Evolutionary conservation across 2,888 invertebrate species (phyloP).

Genomic region (Macaria notata): DNA sequence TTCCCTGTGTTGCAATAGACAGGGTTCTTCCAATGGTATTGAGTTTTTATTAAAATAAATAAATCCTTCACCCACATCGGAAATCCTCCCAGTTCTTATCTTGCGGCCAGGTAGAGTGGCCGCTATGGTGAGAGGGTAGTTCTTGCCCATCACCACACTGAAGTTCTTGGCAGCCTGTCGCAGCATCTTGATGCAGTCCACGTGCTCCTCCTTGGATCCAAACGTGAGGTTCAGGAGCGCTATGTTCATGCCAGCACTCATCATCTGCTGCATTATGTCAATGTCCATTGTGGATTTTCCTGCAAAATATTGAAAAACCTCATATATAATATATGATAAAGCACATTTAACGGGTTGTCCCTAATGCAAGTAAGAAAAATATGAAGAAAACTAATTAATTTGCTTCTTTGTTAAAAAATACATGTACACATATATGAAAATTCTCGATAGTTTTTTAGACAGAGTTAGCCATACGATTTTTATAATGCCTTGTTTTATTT

Average conservation of each 20-base stretch:
- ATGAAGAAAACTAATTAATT: too few species aligned
- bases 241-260: slow-evolving; percentile 79
- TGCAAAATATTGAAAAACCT: slow-evolving; percentile 24
- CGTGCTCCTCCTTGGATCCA: slow-evolving; percentile 63
- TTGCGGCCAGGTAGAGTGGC: slow-evolving; percentile 93
- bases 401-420: too few species aligned
- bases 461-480: too few species aligned
- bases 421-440: too few species aligned
- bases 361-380: too few species aligned
- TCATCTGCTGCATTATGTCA: slow-evolving; percentile 70
- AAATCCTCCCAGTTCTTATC: slow-evolving; percentile 92
- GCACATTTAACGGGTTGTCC: too few species aligned
- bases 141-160: slow-evolving; percentile 82
- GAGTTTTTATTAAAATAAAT: too few species aligned
- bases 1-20: too few species aligned
- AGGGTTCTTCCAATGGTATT: too few species aligned
- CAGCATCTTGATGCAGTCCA: slow-evolving; percentile 67
- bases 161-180: slow-evolving; percentile 78
- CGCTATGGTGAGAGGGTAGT: slow-evolving; percentile 91
- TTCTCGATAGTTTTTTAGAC: too few species aligned
- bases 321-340: too few species aligned
- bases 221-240: slow-evolving; percentile 71
- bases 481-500: too few species aligned
- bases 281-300: slow-evolving; percentile 60
- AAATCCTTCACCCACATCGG: slow-evolving; percentile 83